Conservation (phyloP, 2,888 invertebrate genomes). For the Anaspis maculata region DNA sequence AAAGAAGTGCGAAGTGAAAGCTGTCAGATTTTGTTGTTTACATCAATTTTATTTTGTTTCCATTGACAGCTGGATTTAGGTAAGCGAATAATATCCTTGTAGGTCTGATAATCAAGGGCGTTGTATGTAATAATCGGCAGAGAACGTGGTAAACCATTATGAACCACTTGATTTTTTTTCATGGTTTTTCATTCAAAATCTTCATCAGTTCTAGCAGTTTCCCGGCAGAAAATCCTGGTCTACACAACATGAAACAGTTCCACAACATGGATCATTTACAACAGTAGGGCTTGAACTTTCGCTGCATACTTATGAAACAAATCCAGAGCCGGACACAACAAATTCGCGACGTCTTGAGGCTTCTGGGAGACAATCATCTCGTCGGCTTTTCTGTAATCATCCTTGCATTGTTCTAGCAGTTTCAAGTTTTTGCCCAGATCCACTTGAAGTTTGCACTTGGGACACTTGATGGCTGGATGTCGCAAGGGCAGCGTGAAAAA, state of each 20-base stretch:
- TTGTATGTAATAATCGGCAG: too few relatives aligned
- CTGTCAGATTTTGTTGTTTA: too few relatives aligned
- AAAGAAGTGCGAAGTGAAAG: too few relatives aligned
- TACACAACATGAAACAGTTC: too few relatives aligned
- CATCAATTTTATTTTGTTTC: too few relatives aligned
- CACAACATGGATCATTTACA: conserved; percentile 14
- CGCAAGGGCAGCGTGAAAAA: conserved; percentile 43
- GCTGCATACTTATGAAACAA: conserved; percentile 46
- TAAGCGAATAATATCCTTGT: too few relatives aligned
- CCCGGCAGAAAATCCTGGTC: conserved; percentile 1
- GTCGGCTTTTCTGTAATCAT: conserved; percentile 43
- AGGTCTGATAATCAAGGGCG: too few relatives aligned
- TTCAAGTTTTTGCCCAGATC: conserved; percentile 42
- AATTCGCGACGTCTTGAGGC: conserved; percentile 46
- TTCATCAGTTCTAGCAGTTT: not conserved
- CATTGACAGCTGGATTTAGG: too few relatives aligned
- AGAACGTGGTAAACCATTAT: too few relatives aligned
- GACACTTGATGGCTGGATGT: conserved; percentile 44
- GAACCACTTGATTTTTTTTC: too few relatives aligned
- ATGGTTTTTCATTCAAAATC: too few relatives aligned
- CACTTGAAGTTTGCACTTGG: conserved; percentile 45
- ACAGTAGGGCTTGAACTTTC: conserved; percentile 1
- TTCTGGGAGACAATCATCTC: conserved; percentile 47
- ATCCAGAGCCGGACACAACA: conserved; percentile 51
- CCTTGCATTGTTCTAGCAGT: conserved; percentile 43